phyloP scores from a whole-genome alignment of 1,140 invertebrate species.

The Idris sp. region DNA sequence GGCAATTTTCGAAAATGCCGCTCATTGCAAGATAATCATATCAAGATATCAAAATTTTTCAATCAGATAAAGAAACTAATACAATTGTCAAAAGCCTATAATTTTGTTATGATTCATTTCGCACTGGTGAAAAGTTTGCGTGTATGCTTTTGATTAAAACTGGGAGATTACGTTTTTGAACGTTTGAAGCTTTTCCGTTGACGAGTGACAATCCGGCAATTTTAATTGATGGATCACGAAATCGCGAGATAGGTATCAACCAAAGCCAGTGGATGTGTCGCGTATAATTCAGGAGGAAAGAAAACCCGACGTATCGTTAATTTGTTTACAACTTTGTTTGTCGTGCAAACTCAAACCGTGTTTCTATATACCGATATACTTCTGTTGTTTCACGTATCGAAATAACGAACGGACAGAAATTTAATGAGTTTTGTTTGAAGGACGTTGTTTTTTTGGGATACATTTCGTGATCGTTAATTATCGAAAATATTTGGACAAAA shows the following conservation, averaged over 20 bases:
- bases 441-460: constrained; percentile 49
- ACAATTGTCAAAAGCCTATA: too few species aligned
- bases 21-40: constrained; percentile 28
- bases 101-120: too few species aligned
- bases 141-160: too few species aligned
- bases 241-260: constrained; percentile 16
- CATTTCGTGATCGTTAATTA: constrained; percentile 70
- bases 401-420: constrained; percentile 73
- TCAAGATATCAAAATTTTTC: too few species aligned
- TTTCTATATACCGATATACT: constrained; percentile 30
- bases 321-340: constrained; percentile 69
- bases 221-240: constrained; percentile 32
- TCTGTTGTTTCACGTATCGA: constrained; percentile 67
- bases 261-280: constrained; percentile 30
- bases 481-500: too few species aligned
- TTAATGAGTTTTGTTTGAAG: constrained; percentile 73
- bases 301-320: constrained; percentile 68
- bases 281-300: constrained; percentile 41
- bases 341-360: constrained; percentile 55
- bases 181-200: constrained; percentile 9
- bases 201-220: constrained; percentile 20
- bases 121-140: too few species aligned
- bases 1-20: constrained; percentile 15
- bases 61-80: neutral
- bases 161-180: too few species aligned